A percentile compares a stretch with the other conserved stretches of the same genome.
Conservation (phyloP, 2,888 invertebrate genomes). For the Zaprionus lineosus region DNA sequence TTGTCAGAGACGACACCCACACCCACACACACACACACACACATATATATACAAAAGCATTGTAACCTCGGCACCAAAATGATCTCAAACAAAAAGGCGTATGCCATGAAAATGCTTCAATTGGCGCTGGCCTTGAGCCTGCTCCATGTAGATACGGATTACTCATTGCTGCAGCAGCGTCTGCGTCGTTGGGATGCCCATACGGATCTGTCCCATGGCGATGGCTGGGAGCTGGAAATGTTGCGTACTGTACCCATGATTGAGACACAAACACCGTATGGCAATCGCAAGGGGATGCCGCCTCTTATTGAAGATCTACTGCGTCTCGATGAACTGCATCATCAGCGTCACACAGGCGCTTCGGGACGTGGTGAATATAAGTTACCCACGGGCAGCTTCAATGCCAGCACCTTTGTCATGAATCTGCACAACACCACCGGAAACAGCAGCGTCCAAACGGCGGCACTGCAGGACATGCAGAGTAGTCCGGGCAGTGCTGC, state of each 20-base stretch:
- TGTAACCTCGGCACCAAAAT: slow-evolving; percentile 82
- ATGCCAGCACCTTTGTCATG: slow-evolving; percentile 85
- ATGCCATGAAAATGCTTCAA: slow-evolving; percentile 91
- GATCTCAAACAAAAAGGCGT: slow-evolving; percentile 92
- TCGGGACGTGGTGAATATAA: slow-evolving; percentile 37
- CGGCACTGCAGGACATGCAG: slow-evolving; percentile 78
- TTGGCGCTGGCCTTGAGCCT: slow-evolving; percentile 91
- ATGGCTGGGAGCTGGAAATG: slow-evolving; percentile 83
- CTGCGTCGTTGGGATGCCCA: slow-evolving; percentile 83
- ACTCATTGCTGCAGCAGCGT: slow-evolving; percentile 86
- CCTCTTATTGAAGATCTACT: slow-evolving; percentile 82
- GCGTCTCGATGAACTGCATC: slow-evolving; percentile 86
- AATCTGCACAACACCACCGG: slow-evolving; percentile 83
- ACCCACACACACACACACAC: slow-evolving; percentile 23
- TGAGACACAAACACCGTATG: slow-evolving; percentile 81
- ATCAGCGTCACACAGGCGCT: background rate
- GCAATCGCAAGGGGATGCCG: slow-evolving; percentile 82
- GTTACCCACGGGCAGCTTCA: slow-evolving; percentile 82
- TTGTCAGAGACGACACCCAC: slow-evolving; percentile 21
- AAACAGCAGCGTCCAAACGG: slow-evolving; percentile 74
- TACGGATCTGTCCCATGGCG: slow-evolving; percentile 79
- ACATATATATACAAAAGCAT: slow-evolving; percentile 6
- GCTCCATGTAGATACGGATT: slow-evolving; percentile 89
- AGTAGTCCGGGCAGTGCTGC: slow-evolving; percentile 31
- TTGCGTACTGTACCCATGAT: slow-evolving; percentile 80